These are phyloP conservation scores for Sebastes steindachneri DNA, from an alignment of 2,797 vertebrate species.

Conservation along the genomic window DNA sequence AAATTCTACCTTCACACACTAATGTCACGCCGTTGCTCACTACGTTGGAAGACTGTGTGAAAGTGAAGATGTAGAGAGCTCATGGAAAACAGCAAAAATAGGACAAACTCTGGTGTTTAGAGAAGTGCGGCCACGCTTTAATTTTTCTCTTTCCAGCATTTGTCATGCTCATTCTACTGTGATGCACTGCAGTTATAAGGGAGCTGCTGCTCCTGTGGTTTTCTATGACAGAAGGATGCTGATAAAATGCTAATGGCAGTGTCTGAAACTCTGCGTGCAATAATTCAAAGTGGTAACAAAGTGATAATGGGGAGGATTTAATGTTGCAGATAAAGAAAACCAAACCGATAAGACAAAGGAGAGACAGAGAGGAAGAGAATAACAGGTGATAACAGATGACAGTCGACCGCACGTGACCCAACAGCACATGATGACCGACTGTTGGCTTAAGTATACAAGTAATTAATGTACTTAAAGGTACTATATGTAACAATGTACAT, in stretches of 20 bases:
- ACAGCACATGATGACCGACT: neutral
- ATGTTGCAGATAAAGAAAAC: neutral
- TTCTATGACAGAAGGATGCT: neutral
- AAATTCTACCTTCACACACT: neutral
- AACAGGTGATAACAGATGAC: neutral
- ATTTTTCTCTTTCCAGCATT: conserved; percentile 9
- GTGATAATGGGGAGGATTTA: neutral
- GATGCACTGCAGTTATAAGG: neutral
- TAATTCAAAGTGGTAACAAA: neutral
- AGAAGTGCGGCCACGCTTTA: neutral
- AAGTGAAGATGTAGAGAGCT: neutral
- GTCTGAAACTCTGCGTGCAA: neutral
- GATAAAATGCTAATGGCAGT: neutral
- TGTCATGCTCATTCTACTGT: neutral
- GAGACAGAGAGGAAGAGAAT: neutral
- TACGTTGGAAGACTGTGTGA: neutral
- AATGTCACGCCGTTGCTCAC: neutral
- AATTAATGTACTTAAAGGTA: too few relatives aligned
- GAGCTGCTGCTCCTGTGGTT: neutral
- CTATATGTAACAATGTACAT: too few relatives aligned
- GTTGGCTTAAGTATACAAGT: neutral
- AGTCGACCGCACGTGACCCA: too few relatives aligned
- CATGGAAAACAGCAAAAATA: conserved; percentile 2
- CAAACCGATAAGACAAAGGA: neutral
- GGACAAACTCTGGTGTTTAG: conserved; percentile 13